A percentile compares a stretch with the other conserved stretches of the same genome.
These are phyloP conservation scores for Phylloscopus collybita DNA, from an alignment of 2,797 vertebrate species.

Conservation along the genomic window DNA sequence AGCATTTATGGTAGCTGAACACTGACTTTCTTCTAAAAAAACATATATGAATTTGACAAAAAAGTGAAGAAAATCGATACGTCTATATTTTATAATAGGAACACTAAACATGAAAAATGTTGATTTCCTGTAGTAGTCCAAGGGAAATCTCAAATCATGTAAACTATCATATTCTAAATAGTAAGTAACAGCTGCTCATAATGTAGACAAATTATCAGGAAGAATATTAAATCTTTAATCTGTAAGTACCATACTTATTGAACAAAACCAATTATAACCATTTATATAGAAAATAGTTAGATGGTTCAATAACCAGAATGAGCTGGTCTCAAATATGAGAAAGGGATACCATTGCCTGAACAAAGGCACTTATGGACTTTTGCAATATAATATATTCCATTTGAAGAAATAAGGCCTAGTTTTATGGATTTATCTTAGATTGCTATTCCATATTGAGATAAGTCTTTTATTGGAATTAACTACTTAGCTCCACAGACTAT, in stretches of 20 bases:
- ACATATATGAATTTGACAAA: neutral
- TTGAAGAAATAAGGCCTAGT: neutral
- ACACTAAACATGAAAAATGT: neutral
- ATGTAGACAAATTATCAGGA: neutral
- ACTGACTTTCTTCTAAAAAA: neutral
- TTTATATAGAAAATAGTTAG: no score
- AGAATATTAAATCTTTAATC: neutral
- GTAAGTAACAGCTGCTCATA: neutral
- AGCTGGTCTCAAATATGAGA: neutral
- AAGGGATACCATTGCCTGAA: neutral
- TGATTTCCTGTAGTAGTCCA: neutral
- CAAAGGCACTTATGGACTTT: neutral
- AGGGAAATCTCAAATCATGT: neutral
- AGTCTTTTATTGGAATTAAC: neutral
- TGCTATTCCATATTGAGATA: neutral
- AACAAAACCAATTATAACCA: neutral
- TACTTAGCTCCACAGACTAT: neutral
- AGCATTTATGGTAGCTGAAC: neutral
- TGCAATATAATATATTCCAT: neutral
- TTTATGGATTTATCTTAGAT: neutral
- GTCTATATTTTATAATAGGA: neutral
- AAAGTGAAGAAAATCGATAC: neutral
- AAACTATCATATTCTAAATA: neutral
- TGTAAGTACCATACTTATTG: no score
- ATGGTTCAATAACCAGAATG: neutral